A percentile compares a stretch with the other conserved stretches of the same genome.
phyloP scores from a whole-genome alignment of 2,888 invertebrate species.

The Ectemnius cavifrons region DNA sequence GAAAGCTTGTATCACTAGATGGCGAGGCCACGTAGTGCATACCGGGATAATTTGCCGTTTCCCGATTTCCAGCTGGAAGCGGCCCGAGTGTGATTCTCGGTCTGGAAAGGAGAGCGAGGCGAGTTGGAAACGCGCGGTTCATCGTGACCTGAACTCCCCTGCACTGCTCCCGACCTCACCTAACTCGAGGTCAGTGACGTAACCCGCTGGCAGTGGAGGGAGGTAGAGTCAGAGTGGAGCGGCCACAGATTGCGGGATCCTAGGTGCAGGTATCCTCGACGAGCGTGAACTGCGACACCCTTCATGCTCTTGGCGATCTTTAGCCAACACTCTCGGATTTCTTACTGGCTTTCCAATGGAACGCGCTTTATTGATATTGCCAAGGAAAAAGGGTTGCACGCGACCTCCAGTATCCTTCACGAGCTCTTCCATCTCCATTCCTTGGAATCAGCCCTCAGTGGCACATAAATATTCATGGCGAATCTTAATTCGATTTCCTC shows the following conservation, averaged over 20 bases:
- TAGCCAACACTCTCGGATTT: slow-evolving; percentile 1
- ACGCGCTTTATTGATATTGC: too few species aligned
- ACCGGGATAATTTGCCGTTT: not conserved
- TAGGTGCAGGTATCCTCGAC: slow-evolving; percentile 50
- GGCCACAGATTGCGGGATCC: slow-evolving; percentile 49
- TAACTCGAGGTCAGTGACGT: slow-evolving; percentile 68
- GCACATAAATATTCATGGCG: too few species aligned
- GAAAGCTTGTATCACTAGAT: not conserved
- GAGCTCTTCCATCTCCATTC: too few species aligned
- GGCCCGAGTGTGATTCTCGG: not conserved
- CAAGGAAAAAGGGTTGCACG: too few species aligned
- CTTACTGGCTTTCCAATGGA: too few species aligned
- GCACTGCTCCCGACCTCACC: slow-evolving; percentile 63
- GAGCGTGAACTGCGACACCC: slow-evolving; percentile 34
- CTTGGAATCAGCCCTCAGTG: too few species aligned
- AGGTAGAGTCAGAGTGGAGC: slow-evolving; percentile 33
- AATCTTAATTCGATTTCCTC: too few species aligned
- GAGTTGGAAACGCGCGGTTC: slow-evolving; percentile 13
- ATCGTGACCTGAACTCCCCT: slow-evolving; percentile 44
- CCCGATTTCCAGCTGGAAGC: slow-evolving; percentile 1
- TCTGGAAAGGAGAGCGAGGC: slow-evolving; percentile 25
- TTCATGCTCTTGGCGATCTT: slow-evolving; percentile 26
- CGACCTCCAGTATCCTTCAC: too few species aligned
- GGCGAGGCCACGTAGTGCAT: not conserved
- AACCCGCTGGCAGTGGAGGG: slow-evolving; percentile 38